Evolutionary conservation across 2,888 invertebrate species (phyloP).

Genomic region (Eristalis arbustorum): DNA sequence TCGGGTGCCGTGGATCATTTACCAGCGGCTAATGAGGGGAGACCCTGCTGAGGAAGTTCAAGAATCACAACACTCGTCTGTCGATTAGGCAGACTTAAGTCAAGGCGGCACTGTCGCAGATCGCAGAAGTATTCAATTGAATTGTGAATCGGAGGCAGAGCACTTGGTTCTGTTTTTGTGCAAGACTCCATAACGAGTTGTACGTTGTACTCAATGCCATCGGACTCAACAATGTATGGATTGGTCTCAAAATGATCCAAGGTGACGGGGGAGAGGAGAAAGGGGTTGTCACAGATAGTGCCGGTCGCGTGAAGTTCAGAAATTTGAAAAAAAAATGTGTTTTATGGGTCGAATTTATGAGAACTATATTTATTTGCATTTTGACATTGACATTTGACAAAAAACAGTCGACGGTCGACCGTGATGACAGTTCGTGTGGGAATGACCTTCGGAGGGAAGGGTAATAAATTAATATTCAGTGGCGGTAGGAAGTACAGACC

Average conservation of each 20-base stretch:
- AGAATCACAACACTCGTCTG: neutral
- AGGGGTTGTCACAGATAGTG: neutral
- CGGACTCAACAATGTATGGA: constrained; percentile 18
- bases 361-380: constrained; percentile 5
- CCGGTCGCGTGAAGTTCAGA: neutral
- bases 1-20: constrained; percentile 19
- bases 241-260: constrained; percentile 31
- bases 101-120: constrained; percentile 23
- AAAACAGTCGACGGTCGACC: constrained; percentile 4
- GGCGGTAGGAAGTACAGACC: neutral
- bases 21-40: neutral
- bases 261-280: neutral
- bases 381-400: constrained; percentile 35
- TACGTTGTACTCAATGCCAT: constrained; percentile 57
- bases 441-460: neutral
- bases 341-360: constrained; percentile 13
- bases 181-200: constrained; percentile 55
- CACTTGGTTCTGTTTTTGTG: constrained; percentile 53
- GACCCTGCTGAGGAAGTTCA: neutral
- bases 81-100: neutral
- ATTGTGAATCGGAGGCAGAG: constrained; percentile 26
- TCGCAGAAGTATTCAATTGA: constrained; percentile 3
- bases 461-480: neutral
- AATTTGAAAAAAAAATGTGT: neutral
- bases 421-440: neutral